A percentile compares a stretch with the other conserved stretches of the same genome.
Conservation (phyloP, 2,888 invertebrate genomes). For the Diplolepis rosae region DNA sequence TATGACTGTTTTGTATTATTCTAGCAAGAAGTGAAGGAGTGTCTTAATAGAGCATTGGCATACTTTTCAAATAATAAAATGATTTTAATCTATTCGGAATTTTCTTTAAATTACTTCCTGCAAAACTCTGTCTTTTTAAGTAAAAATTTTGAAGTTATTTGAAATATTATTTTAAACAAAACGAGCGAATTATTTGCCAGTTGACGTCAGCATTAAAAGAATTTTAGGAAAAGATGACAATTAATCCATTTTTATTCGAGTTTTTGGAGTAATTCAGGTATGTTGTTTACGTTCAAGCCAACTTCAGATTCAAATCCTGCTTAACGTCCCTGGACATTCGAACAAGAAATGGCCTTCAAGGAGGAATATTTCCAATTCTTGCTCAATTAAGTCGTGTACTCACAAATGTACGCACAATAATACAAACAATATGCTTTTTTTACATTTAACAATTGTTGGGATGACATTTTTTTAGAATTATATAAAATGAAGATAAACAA, state of each 20-base stretch:
- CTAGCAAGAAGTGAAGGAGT: neutral
- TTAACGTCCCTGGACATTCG: constrained; percentile 11
- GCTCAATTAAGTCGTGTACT: neutral
- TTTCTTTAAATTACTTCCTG: no score
- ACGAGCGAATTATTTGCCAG: neutral
- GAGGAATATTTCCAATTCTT: constrained; percentile 22
- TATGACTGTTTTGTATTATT: neutral
- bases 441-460: neutral
- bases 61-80: no score
- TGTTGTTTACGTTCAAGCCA: constrained; percentile 12
- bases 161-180: neutral
- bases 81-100: no score
- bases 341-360: constrained; percentile 25
- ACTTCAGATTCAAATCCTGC: constrained; percentile 9
- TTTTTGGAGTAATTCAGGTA: constrained; percentile 7
- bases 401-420: neutral
- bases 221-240: neutral
- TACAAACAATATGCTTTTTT: neutral
- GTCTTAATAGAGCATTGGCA: neutral
- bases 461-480: no score
- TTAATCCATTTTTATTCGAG: neutral
- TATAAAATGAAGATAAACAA: neutral
- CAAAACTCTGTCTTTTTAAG: no score
- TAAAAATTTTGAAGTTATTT: no score
- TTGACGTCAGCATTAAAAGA: neutral